Conservation (phyloP, 1,140 invertebrate genomes). For the Cecropterus lyciades region DNA sequence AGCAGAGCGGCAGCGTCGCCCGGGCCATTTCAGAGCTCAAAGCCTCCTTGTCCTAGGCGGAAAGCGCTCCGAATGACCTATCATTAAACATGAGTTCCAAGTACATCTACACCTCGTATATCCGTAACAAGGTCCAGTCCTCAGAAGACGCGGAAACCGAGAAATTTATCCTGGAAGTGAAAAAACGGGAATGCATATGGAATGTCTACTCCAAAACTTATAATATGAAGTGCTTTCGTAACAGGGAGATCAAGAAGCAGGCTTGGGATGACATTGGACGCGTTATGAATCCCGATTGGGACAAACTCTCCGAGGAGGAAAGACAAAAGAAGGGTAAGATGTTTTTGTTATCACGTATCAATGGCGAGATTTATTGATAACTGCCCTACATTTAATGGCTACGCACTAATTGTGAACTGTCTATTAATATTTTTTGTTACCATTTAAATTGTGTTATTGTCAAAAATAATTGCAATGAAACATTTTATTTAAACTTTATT, state of each 20-base stretch:
- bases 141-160: not conserved
- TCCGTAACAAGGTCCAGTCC: not conserved
- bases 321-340: slow-evolving; percentile 14
- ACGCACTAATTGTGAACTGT: too few species aligned
- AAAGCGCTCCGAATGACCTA: too few species aligned
- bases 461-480: too few species aligned
- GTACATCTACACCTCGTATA: slow-evolving; percentile 18
- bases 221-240: slow-evolving; percentile 10
- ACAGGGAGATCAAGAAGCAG: not conserved
- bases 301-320: not conserved
- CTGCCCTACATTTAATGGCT: too few species aligned
- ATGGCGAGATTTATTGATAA: too few species aligned
- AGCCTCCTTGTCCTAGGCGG: too few species aligned
- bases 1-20: too few species aligned
- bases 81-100: slow-evolving; percentile 10
- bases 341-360: too few species aligned
- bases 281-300: not conserved
- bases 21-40: too few species aligned
- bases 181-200: slow-evolving; percentile 13
- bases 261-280: slow-evolving; percentile 9
- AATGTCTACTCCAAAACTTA: slow-evolving; percentile 6
- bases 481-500: too few species aligned
- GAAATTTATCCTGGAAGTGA: slow-evolving; percentile 7
- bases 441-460: too few species aligned
- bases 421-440: too few species aligned